These are phyloP conservation scores for Papilio protenor DNA, from an alignment of 2,888 invertebrate species.

Conservation along the genomic window DNA sequence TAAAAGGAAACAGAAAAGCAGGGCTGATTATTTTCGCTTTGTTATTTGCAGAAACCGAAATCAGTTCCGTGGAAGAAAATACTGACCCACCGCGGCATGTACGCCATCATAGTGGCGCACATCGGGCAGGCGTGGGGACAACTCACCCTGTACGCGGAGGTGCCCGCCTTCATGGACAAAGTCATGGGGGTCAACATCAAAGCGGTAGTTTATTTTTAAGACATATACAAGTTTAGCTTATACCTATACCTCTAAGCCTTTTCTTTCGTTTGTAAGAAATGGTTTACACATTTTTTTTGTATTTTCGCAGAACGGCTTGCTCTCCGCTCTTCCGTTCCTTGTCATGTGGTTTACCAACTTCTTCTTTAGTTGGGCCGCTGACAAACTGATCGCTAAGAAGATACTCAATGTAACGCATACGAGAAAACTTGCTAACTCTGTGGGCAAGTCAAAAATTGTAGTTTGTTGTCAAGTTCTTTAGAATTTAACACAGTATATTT, in stretches of 20 bases:
- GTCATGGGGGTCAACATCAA: constrained; percentile 87
- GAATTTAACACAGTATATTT: too few relatives aligned
- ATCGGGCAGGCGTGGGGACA: constrained; percentile 90
- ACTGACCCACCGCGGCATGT: constrained; percentile 82
- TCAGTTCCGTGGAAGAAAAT: constrained; percentile 90
- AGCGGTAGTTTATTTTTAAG: constrained; percentile 57
- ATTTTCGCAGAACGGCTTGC: constrained; percentile 85
- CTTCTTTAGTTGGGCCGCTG: constrained; percentile 87
- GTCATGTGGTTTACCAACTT: constrained; percentile 90
- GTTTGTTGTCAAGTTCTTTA: not conserved
- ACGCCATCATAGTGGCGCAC: constrained; percentile 85
- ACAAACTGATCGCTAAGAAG: constrained; percentile 84
- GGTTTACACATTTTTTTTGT: not conserved
- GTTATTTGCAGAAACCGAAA: constrained; percentile 58
- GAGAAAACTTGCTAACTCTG: constrained; percentile 83
- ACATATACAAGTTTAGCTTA: too few relatives aligned
- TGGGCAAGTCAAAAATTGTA: constrained; percentile 65
- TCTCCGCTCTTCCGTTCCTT: constrained; percentile 90
- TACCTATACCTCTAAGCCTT: too few relatives aligned
- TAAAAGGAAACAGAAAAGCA: too few relatives aligned
- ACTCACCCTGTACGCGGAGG: constrained; percentile 90
- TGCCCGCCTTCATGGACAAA: constrained; percentile 90
- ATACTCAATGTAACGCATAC: constrained; percentile 80
- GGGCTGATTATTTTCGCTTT: too few relatives aligned
- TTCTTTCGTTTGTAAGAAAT: too few relatives aligned